Evolutionary conservation across 2,113 vertebrate genomes (phyloP).

Genomic region (Ctenodactylus gundi): DNA sequence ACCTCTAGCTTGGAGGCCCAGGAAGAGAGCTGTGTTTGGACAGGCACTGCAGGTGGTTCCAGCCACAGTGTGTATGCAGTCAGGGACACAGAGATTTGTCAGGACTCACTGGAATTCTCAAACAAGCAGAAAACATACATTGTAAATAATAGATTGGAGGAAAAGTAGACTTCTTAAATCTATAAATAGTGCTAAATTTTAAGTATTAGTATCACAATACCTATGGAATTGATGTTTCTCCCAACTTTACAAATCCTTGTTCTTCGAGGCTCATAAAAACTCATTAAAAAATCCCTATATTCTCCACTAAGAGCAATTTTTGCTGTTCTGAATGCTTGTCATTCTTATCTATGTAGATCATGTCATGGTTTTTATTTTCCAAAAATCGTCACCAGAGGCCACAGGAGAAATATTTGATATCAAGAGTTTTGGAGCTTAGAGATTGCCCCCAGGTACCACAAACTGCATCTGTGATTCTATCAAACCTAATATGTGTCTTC

Average conservation of each 20-base stretch:
- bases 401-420: neutral
- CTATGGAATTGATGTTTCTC: neutral
- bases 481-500: neutral
- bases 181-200: neutral
- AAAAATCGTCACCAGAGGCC: neutral
- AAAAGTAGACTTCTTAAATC: neutral
- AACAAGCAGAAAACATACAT: neutral
- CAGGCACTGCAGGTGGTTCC: fast-evolving
- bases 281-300: neutral
- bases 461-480: neutral
- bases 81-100: neutral
- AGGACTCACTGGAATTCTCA: neutral
- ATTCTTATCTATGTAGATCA: neutral
- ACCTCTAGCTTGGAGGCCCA: neutral
- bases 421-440: neutral
- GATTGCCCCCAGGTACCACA: neutral
- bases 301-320: neutral
- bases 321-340: neutral
- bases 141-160: neutral
- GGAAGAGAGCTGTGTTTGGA: neutral
- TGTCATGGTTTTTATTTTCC: neutral
- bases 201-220: neutral
- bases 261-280: neutral
- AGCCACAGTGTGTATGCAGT: neutral
- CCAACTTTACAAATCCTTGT: neutral